Conservation (phyloP, 2,888 invertebrate genomes). For the Ligdia adustata region DNA sequence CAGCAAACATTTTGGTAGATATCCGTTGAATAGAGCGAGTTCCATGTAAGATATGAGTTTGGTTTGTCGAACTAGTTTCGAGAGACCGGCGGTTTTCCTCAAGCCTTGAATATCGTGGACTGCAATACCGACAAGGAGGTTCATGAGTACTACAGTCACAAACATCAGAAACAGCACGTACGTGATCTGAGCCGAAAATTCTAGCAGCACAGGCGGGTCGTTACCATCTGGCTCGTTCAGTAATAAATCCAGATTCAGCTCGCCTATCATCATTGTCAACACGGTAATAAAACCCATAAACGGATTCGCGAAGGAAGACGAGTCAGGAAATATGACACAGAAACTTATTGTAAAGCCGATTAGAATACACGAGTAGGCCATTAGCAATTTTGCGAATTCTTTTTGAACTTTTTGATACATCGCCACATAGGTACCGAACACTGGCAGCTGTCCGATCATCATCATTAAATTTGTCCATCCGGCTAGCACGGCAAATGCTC, state of each 20-base stretch:
- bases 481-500: slow-evolving; percentile 92
- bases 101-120: slow-evolving; percentile 94
- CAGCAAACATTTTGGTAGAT: slow-evolving; percentile 89
- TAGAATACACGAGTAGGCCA: slow-evolving; percentile 93
- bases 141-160: slow-evolving; percentile 94
- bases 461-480: slow-evolving; percentile 96
- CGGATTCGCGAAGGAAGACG: slow-evolving; percentile 92
- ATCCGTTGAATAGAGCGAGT: slow-evolving; percentile 90
- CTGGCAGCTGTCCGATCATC: slow-evolving; percentile 94
- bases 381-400: slow-evolving; percentile 93
- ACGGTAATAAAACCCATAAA: slow-evolving; percentile 94
- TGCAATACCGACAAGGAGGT: slow-evolving; percentile 93
- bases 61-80: slow-evolving; percentile 92
- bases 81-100: slow-evolving; percentile 92
- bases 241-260: slow-evolving; percentile 90
- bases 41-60: slow-evolving; percentile 95
- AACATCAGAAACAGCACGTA: slow-evolving; percentile 92
- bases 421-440: slow-evolving; percentile 95
- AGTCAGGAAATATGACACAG: slow-evolving; percentile 93
- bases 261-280: slow-evolving; percentile 95
- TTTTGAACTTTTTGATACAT: slow-evolving; percentile 95
- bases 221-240: slow-evolving; percentile 90
- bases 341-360: slow-evolving; percentile 95
- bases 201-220: slow-evolving; percentile 89
- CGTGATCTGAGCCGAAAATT: slow-evolving; percentile 92